A percentile compares a stretch with the other conserved stretches of the same genome.
Evolutionary conservation across 2,888 invertebrate species (phyloP).

Genomic region (Agriotes lineatus): DNA sequence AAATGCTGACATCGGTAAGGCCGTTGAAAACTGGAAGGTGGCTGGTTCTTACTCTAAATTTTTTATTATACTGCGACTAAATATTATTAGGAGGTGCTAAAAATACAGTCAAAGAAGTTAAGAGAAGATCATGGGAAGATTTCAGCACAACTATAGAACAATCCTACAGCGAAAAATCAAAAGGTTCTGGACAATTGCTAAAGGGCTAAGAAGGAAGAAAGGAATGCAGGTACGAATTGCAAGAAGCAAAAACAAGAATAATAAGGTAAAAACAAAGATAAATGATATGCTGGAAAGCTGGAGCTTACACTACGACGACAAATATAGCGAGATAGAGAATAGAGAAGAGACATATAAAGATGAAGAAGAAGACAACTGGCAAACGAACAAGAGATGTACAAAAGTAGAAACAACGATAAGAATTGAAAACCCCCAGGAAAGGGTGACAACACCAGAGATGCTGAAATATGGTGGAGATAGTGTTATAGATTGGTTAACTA

Average conservation of each 20-base stretch:
- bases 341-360: not conserved
- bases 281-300: not conserved
- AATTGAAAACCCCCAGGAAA: not conserved
- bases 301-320: not conserved
- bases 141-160: too few relatives aligned
- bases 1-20: too few relatives aligned
- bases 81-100: not conserved
- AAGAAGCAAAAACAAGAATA: not conserved
- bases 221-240: not conserved
- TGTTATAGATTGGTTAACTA: not conserved
- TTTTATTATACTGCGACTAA: too few relatives aligned
- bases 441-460: not conserved
- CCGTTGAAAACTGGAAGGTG: too few relatives aligned
- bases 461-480: not conserved
- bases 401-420: not conserved
- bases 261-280: not conserved
- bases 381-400: not conserved
- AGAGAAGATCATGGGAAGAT: too few relatives aligned
- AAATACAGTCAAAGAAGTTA: too few relatives aligned
- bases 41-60: too few relatives aligned
- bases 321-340: not conserved
- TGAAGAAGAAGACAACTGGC: too few relatives aligned
- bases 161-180: too few relatives aligned
- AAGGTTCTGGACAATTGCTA: too few relatives aligned
- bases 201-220: not conserved